Base-by-base conservation (phyloP, 2,888 invertebrate genomes). In the Acronicta psi region DNA sequence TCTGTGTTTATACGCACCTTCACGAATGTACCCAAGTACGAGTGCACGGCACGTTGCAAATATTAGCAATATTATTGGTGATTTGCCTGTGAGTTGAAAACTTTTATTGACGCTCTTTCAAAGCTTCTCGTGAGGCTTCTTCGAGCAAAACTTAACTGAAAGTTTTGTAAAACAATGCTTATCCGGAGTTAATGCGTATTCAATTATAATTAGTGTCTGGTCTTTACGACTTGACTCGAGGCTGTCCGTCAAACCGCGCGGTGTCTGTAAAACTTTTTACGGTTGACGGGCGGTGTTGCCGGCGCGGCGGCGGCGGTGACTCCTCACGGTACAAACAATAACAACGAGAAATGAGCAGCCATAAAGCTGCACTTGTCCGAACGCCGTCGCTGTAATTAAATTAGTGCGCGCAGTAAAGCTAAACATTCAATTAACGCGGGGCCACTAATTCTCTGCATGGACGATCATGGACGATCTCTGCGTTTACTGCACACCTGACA, bases 401-500 rank as follows among this genome's bases (percentile, higher is more conserved):
- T 38, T 20, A 47, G 42, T 40, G 37, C 20, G 41, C 10, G 47
- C 47, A 20, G 34, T 56, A 52, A 67, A 67, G 25, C 52, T 49
- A 50, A 49, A 53, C 40, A 44, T 47, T 60, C 42, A 54, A 51
- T 44, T 36, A 67, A 20, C 45, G 37, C 11, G 17, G 17, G 16
- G 25, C 20, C 10, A 44, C 37, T 36, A 34, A 45, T 49, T 37
- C 23, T 17, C 9, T 13, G 17, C 25, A 25, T n/a, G n/a, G n/a
- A n/a, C n/a, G n/a, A n/a, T 43, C 13, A 58, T 38, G 37, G 49
- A 31, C 5, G n/a, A 3, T 34, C 37, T 42, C 25, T 34, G 20
- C 13, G 42, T 40, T 38, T 40, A 36, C 10, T 31, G 8, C 18
- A 0, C 11, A 11, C 17, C 16, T 17, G 6, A 0, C 11, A 11